Percentiles rank a stretch among this genome's conserved stretches.
phyloP scores from a whole-genome alignment of 1,140 invertebrate genomes.

The Drosophila ananassae region DNA sequence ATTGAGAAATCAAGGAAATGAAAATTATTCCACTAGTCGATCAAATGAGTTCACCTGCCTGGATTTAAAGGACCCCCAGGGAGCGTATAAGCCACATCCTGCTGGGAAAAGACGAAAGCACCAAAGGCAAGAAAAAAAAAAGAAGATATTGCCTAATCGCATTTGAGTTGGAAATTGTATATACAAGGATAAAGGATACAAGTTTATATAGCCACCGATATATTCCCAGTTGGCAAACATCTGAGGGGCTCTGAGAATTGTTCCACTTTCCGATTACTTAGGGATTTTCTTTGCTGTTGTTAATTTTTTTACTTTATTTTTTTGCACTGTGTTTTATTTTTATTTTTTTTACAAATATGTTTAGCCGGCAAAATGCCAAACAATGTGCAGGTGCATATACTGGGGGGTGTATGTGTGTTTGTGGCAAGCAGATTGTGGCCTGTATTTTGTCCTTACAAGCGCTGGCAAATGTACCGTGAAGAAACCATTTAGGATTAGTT shows the following conservation, averaged over 20 bases:
- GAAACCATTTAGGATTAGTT: constrained; percentile 84
- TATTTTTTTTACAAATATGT: constrained; percentile 19
- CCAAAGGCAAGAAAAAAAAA: neutral
- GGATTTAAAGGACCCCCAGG: neutral
- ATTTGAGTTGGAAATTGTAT: neutral
- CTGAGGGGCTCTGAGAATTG: neutral
- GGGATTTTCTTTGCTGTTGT: constrained; percentile 13
- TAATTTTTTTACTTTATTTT: constrained; percentile 22
- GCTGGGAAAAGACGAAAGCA: neutral
- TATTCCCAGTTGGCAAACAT: constrained; percentile 5
- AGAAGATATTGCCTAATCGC: neutral
- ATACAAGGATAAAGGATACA: neutral
- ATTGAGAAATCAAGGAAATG: neutral
- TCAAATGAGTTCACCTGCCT: neutral
- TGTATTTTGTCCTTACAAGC: constrained; percentile 52
- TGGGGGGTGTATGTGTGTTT: constrained; percentile 2
- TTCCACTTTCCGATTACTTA: neutral
- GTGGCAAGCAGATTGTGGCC: constrained; percentile 34
- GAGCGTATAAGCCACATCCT: neutral
- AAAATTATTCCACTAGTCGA: neutral
- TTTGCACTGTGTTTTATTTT: constrained; percentile 3
- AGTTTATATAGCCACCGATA: neutral
- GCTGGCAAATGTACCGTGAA: constrained; percentile 82
- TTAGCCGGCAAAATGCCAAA: constrained; percentile 42
- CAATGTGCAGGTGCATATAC: constrained; percentile 45